Evolutionary conservation across 1,140 invertebrate genomes (phyloP).

Genomic region (Ganaspis sp.): DNA sequence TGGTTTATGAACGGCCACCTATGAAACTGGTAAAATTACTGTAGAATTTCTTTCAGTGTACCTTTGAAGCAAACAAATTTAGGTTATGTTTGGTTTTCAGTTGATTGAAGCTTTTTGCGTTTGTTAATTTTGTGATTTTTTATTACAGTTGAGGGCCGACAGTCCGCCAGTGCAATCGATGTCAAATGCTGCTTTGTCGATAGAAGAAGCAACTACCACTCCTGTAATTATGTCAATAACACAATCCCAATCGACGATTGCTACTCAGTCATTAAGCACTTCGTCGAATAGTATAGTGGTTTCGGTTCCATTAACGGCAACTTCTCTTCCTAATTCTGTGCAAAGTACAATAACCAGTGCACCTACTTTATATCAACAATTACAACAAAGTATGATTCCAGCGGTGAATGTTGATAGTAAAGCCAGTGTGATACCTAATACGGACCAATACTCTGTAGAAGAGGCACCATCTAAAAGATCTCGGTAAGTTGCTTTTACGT

Average conservation of each 20-base stretch:
- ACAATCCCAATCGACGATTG: constrained; percentile 61
- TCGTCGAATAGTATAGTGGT: constrained; percentile 71
- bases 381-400: constrained; percentile 68
- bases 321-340: constrained; percentile 62
- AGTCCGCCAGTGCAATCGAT: constrained; percentile 60
- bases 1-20: too few species aligned
- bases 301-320: constrained; percentile 69
- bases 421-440: constrained; percentile 40
- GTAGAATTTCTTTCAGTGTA: too few species aligned
- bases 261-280: constrained; percentile 66
- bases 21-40: too few species aligned
- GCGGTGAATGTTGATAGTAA: constrained; percentile 56
- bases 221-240: constrained; percentile 71
- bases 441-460: constrained; percentile 57
- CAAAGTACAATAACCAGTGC: constrained; percentile 67
- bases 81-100: too few species aligned
- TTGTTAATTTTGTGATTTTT: too few species aligned
- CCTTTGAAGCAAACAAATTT: too few species aligned
- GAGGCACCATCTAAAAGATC: constrained; percentile 65
- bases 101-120: too few species aligned
- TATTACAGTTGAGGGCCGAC: constrained; percentile 66
- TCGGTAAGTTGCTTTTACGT: constrained; percentile 59
- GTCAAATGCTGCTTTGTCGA: constrained; percentile 56
- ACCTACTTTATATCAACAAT: constrained; percentile 69
- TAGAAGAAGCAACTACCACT: constrained; percentile 64